Evolutionary conservation across 2,888 invertebrate species (phyloP), one percentile per base, ranked within the genome.

Genomic region (Biston betularia): DNA sequence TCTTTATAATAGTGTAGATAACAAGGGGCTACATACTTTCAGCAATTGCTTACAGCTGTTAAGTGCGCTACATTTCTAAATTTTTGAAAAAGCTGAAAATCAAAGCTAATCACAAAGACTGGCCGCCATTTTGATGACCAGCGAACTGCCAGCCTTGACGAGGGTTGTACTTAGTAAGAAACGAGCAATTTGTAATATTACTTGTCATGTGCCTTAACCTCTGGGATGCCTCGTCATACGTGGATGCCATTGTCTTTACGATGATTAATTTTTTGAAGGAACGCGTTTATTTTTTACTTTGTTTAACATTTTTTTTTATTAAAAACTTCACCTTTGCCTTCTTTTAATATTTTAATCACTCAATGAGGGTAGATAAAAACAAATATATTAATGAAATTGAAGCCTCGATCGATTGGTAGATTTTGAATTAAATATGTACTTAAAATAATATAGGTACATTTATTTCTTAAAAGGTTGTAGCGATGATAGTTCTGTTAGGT

Each of bases 121-220:
- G 50, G 58, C 66, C 53, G 61, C 62, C 58, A 62, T 58, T 66
- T 62, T 62, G 66, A 62, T 66, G 66, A 66, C 66, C 53, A 53
- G 57, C 66, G 15, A 62, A 8, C 62, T 62, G 66, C 62, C 66
- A 66, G 9, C 11, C n/a, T 44, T 66, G 66, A 66, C 62, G 62
- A 66, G 66, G 66, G 66, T 66, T 38, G 42, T 54, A 42, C 54
- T 54, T 11, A 24, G 46, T 57, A 66, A 66, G 66, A 66, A 66
- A 35, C 38, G 44, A 6, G 58, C 53, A 66, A 62, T 66, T 62
- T 66, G 62, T 54, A 62, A 66, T 58, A 62, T 66, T 58, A 66
- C 66, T 15, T 57, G 65, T 65, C 60, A 60, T 34, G 50, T n/a
- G 53, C 64, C 59, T 63, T 63, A 63, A 64, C 58, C 64, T 57